Evolutionary conservation across 2,797 vertebrate genomes (phyloP).

Genomic region (Melanotaenia boesemani): DNA sequence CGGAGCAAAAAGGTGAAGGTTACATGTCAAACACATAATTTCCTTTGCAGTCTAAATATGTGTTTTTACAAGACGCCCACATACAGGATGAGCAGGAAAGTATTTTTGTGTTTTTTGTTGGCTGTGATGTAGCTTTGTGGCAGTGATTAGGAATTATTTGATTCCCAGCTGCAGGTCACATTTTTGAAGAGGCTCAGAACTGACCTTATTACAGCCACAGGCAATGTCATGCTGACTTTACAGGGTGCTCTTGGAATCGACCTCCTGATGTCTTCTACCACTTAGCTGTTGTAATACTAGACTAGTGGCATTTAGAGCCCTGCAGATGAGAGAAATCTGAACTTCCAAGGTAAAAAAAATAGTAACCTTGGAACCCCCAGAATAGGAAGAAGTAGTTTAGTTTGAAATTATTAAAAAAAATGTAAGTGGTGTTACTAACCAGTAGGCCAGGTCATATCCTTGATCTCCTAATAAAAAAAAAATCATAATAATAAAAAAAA

Average conservation of each 20-base stretch:
- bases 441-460: not conserved
- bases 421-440: not conserved
- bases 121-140: constrained; percentile 15
- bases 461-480: not conserved
- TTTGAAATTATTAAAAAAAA: not conserved
- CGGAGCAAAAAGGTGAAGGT: constrained; percentile 23
- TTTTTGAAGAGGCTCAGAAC: constrained; percentile 33
- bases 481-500: not conserved
- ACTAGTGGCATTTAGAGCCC: constrained; percentile 39
- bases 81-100: not conserved
- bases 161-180: constrained; percentile 20
- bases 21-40: constrained; percentile 12
- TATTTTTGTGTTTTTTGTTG: constrained; percentile 6
- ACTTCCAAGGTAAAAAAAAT: constrained; percentile 13
- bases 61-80: constrained; percentile 16
- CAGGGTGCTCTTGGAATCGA: constrained; percentile 28
- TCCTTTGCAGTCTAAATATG: constrained; percentile 1
- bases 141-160: constrained; percentile 20
- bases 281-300: constrained; percentile 43
- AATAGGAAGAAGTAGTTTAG: not conserved
- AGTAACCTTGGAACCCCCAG: constrained; percentile 14
- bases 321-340: constrained; percentile 10
- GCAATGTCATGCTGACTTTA: constrained; percentile 48
- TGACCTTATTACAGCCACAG: constrained; percentile 56
- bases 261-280: constrained; percentile 41